Evolutionary conservation across 2,797 vertebrate genomes (phyloP), one percentile per base, ranked within the genome.

Genomic region (Acomys russatus): DNA sequence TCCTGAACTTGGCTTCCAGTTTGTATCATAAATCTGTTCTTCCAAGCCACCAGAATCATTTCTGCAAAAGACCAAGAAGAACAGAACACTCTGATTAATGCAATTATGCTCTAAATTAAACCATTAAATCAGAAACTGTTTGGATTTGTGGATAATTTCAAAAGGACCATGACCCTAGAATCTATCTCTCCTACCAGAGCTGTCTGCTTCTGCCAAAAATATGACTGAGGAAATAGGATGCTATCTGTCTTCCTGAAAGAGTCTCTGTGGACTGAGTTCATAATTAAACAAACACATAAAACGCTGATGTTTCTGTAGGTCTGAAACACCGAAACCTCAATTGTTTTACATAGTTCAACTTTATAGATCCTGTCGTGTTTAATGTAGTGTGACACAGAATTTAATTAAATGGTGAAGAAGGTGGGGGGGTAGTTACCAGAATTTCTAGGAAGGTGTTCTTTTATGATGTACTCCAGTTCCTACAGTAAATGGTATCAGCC

Each of bases 101-200:
- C 49, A 94, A 97, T 97, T 97, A 95, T 61, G 33, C 49, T 94
- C 76, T 91, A 97, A 97, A 96, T 97, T 94, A 97, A 97, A 95
- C 70, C 68, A 83, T 89, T 95, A 94, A 78, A 80, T 97, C 94
- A 95, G 94, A 95, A 97, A 84, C 63, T 83, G 86, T 94, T 97
- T 94, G 73, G 76, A 90, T 94, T 91, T 97, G 92, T 90, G 91
- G 93, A 83, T 74, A 95, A 91, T 85, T 51, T 86, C 79, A 94
- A 91, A 97, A 91, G 92, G 92, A 87, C 74, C 90, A 96, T 71
- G 95, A 96, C 86, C 94, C 91, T 92, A 94, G 88, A 88, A 92
- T 74, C 44, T 23, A 84, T 91, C 79, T 94, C 61, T 95, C 76
- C 56, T 89, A 83, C 73, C 88, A 95, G 64, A 9, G 18, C 25